Evolutionary conservation across 1,140 invertebrate genomes (phyloP), one percentile per base, ranked within the genome.

Genomic region (Bombus balteatus): DNA sequence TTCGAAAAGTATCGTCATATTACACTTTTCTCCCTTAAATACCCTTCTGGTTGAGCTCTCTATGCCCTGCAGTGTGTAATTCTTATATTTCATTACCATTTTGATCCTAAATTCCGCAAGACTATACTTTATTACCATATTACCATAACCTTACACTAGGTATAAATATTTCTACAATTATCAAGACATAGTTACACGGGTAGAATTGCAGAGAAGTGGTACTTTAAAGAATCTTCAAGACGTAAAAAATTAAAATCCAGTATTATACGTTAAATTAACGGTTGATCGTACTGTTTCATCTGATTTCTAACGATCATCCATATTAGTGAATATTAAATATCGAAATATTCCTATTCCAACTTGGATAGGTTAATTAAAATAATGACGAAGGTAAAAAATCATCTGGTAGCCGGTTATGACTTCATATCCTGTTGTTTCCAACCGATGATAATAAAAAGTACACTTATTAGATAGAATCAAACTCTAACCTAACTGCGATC

Each of bases 401-500:
- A 9, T 10, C 34, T 0, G 2, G n/a, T 37, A 68, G 9, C 34
- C 10, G 15, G 8, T 70, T 77, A 77, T 68, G 59, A 57, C 47
- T 77, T 77, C 57, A 39, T 77, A 77, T 83, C 62, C 37, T 47
- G 62, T 41, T 39, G 37, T 43, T 37, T 9, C 10, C 15, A n/a
- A 25, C n/a, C 43, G 59, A 76, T 39, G n/a, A 53, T 25, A 22
- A 62, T 28, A 12, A n/a, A n/a, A 65, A 12, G 6, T 10, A 10
- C 10, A n/a, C 25, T 74, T n/a, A 62, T 59, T 59, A 28, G 4
- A 47, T 43, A 13, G n/a, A 34, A 34, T 37, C 4, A 18, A 62
- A 32, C 9, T 12, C 25, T 13, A 9, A 6, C 1, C 18, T 74
- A 43, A 1, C 41, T 32, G 28, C 28, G 32, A 53, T 74, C n/a